Base-by-base conservation (phyloP, 2,888 invertebrate genomes). In the Lomographa bimaculata region DNA sequence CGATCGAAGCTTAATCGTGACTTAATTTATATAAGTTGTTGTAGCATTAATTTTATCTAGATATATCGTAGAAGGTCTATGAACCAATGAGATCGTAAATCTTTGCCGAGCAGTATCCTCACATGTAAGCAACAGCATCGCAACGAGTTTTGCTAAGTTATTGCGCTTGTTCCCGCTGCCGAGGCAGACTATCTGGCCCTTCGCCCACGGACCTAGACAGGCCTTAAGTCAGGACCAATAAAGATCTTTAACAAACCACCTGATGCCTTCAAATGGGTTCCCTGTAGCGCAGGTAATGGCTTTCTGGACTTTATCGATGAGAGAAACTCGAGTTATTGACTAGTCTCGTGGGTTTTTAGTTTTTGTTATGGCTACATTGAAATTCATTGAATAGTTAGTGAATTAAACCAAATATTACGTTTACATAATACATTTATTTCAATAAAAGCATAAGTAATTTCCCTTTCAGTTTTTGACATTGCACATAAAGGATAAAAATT, bases 181-280 rank as follows among this genome's bases (percentile, higher is more conserved):
- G 25, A 25, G 20, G 20, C 26, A 35, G 35, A 50, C 52, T 57
- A 55, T 55, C 57, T 48, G 48, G 53, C 57, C 43, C 44, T 55
- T 43, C 63, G 59, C 68, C 65, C 59, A 64, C 65, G 50, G 41
- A 32, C 57, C 54, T 53, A 57, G 59, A 57, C 64, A 54, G 57
- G 63, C 60, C 54, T 47, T 49, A 46, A 52, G 47, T 53, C 50
- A 47, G 25, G 29, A 18, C 40, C 44, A 48, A 51, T 53, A 53
- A 53, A 51, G 49, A 47, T 47, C 46, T 51, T 46, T 36, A 44
- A 49, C 46, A 45, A 44, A 40, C 42, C 46, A 44, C 33, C 48
- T 48, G 44, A 50, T 46, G 46, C 45, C 37, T 42, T 46, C 28
- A 42, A 50, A 47, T 45, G 33, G 46, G 42, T 33, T 36, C 46